Percentiles rank a stretch among this genome's conserved stretches.
These are phyloP conservation scores for Dryoscopus gambensis DNA, from an alignment of 2,113 vertebrate genomes.

Conservation along the genomic window DNA sequence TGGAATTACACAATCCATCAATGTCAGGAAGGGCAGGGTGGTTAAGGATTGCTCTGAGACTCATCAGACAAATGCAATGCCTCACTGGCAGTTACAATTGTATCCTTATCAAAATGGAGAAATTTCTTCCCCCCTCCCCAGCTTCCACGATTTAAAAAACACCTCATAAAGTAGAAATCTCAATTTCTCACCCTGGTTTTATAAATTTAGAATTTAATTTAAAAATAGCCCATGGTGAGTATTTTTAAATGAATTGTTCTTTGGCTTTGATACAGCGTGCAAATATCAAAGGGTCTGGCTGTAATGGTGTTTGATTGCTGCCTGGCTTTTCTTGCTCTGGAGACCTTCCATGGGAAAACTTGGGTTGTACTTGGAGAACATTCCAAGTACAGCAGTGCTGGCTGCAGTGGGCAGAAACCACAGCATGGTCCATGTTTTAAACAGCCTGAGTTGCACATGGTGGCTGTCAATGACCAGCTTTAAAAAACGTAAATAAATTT, in stretches of 20 bases:
- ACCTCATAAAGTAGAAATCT: not conserved
- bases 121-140: not conserved
- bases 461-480: not conserved
- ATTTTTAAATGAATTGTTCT: not conserved
- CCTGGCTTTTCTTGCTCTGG: not conserved
- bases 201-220: not conserved
- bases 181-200: not conserved
- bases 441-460: accelerated
- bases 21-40: conserved; percentile 28
- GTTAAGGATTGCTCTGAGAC: conserved; percentile 43
- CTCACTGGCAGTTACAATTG: conserved; percentile 14
- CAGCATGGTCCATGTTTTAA: not conserved
- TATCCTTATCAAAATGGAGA: not conserved
- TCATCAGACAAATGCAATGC: conserved; percentile 15
- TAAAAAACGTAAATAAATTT: not conserved
- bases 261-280: not conserved
- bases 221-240: not conserved
- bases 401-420: not conserved
- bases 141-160: not conserved
- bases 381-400: not conserved
- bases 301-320: not conserved
- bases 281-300: not conserved
- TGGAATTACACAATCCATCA: conserved; percentile 61
- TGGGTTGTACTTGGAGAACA: not conserved
- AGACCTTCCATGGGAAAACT: not conserved